Evolutionary conservation across 2,797 vertebrate species (phyloP), one percentile per base, ranked within the genome.

Genomic region (Notolabrus celidotus): DNA sequence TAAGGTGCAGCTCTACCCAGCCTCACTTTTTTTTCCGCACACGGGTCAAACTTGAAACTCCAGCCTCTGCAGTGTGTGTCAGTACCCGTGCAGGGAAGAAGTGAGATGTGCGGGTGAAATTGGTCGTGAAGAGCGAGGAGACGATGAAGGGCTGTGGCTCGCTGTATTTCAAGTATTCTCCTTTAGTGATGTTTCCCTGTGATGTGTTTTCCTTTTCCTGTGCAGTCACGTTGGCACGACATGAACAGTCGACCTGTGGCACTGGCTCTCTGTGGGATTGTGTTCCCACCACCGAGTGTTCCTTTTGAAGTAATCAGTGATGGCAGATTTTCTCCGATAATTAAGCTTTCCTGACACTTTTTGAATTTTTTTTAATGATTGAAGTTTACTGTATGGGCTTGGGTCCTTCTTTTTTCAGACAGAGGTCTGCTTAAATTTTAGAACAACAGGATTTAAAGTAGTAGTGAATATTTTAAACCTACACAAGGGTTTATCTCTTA

Each of bases 101-200:
- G 61, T 23, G 76, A 82, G 74, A 85, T 67, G 75, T 29, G 64
- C 67, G 84, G 58, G 61, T 74, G 83, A 83, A 85, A 80, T 72
- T 74, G 77, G 68, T 67, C 55, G 65, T 78, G 79, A 80, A 81
- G 63, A 67, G 63, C 73, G 52, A 36, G 50, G 34, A 61, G 77
- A 84, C 59, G 77, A 85, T 76, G 71, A 79, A 80, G 82, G 51
- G 68, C 72, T 66, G 52, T 71, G 76, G 66, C 41, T 19, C 17
- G 19, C 64, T 56, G 83, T 50, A 31, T 76, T 85, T 80, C 64
- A 52, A 75, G 66, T 65, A 61, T 59, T 64, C 67, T 25, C 60
- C 79, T 65, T 63, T 77, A 85, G 79, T 70, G 46, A 67, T 72
- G 31, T 61, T 84, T 82, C 38, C 56, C 62, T 80, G 79, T 86